Percentiles rank a stretch among this genome's conserved stretches.
phyloP scores from a whole-genome alignment of 2,888 invertebrate genomes.

The Oscheius sp. region DNA sequence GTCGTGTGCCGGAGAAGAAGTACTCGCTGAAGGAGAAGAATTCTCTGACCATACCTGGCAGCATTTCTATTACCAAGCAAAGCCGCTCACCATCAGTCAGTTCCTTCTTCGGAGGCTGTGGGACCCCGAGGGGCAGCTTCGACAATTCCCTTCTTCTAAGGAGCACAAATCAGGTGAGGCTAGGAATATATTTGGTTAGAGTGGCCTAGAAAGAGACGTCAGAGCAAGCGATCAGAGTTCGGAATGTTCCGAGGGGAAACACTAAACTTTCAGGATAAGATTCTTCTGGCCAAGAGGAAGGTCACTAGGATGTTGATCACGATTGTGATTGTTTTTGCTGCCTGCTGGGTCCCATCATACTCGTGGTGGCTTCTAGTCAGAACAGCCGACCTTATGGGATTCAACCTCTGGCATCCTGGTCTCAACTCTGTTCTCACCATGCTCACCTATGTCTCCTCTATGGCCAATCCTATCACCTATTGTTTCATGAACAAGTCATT shows the following conservation, averaged over 20 bases:
- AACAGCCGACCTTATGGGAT: slow-evolving; percentile 55
- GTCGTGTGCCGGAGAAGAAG: slow-evolving; percentile 42
- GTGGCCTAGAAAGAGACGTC: not conserved
- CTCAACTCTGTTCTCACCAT: slow-evolving; percentile 59
- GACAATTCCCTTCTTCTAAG: slow-evolving; percentile 48
- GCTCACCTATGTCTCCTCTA: slow-evolving; percentile 60
- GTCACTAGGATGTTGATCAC: slow-evolving; percentile 86
- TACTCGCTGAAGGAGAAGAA: slow-evolving; percentile 39
- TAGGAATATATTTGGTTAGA: not conserved
- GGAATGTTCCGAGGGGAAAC: not conserved
- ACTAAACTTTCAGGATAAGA: slow-evolving; percentile 79
- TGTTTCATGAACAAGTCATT: slow-evolving; percentile 86
- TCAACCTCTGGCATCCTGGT: slow-evolving; percentile 54
- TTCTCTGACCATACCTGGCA: slow-evolving; percentile 44
- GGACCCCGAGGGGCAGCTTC: slow-evolving; percentile 50
- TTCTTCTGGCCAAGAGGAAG: slow-evolving; percentile 82
- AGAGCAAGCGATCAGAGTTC: not conserved
- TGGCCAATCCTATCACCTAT: slow-evolving; percentile 86
- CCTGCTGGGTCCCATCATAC: slow-evolving; percentile 86
- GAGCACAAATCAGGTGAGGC: slow-evolving; percentile 49
- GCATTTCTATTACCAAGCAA: slow-evolving; percentile 4
- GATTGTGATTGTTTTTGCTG: slow-evolving; percentile 87
- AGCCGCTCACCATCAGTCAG: slow-evolving; percentile 39
- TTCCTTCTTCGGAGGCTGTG: slow-evolving; percentile 41
- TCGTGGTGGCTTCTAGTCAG: slow-evolving; percentile 61